These are phyloP conservation scores for Sorex araneus DNA, from an alignment of 2,113 vertebrate genomes.

Conservation along the genomic window DNA sequence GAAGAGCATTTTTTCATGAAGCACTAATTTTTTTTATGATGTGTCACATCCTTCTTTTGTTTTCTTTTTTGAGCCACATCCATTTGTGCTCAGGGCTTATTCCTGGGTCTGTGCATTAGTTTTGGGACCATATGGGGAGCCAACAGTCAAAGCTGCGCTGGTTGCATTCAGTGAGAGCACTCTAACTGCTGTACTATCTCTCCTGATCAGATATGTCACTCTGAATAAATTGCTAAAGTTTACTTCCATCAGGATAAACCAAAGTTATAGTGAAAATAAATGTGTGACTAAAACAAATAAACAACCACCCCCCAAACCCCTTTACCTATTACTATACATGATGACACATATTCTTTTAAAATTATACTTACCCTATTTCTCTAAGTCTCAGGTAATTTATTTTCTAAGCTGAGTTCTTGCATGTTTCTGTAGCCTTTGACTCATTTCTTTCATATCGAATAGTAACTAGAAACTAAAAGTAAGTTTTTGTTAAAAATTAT, in stretches of 20 bases:
- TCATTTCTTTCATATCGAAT: background rate
- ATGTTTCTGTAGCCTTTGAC: background rate
- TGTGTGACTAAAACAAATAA: background rate
- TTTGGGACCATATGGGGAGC: too few relatives aligned
- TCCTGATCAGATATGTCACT: background rate
- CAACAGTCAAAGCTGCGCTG: too few relatives aligned
- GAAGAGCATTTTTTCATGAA: background rate
- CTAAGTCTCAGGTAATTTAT: background rate
- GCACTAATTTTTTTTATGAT: too few relatives aligned
- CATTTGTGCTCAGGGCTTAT: too few relatives aligned
- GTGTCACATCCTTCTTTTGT: too few relatives aligned
- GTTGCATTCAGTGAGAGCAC: too few relatives aligned
- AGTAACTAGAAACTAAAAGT: background rate
- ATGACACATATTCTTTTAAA: background rate
- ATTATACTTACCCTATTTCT: background rate
- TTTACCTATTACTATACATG: background rate
- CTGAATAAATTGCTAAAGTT: background rate
- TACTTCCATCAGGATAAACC: background rate
- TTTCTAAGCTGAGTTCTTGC: conserved; percentile 11
- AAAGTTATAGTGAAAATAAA: conserved; percentile 6
- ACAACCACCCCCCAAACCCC: too few relatives aligned
- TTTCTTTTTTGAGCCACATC: too few relatives aligned
- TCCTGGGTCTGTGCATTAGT: too few relatives aligned
- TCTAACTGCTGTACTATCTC: too few relatives aligned
- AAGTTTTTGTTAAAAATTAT: background rate